Evolutionary conservation across 2,113 vertebrate genomes (phyloP).

Genomic region (Sceloporus tristichus): DNA sequence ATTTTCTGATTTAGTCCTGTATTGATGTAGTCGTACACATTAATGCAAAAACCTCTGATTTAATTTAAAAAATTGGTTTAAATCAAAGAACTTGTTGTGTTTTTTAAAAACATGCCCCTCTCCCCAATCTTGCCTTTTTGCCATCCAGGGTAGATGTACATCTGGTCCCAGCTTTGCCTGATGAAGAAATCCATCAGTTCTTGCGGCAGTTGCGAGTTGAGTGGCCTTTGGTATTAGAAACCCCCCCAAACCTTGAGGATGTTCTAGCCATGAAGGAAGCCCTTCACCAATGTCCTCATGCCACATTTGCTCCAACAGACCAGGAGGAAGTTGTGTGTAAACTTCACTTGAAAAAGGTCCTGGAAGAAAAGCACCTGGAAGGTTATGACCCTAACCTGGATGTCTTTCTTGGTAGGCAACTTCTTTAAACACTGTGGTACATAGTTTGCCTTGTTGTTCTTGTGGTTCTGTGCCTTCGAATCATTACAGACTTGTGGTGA

Average conservation of each 20-base stretch:
- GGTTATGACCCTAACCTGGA: slow-evolving; percentile 90
- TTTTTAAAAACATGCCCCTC: no score
- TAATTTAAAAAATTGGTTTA: neutral
- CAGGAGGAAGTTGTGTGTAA: neutral
- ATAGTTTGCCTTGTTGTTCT: slow-evolving; percentile 59
- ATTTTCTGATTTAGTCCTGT: no score
- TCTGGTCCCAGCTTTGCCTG: slow-evolving; percentile 79
- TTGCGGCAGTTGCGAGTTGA: slow-evolving; percentile 82
- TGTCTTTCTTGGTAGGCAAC: slow-evolving; percentile 71
- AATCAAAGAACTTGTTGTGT: neutral
- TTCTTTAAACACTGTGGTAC: fast-evolving
- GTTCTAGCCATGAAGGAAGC: slow-evolving; percentile 75
- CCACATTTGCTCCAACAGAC: slow-evolving; percentile 5
- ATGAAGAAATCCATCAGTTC: slow-evolving; percentile 74
- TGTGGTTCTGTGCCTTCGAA: neutral
- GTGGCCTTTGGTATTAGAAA: slow-evolving; percentile 77
- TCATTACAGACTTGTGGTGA: neutral
- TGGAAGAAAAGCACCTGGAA: slow-evolving; percentile 77
- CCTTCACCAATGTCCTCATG: slow-evolving; percentile 71
- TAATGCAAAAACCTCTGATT: neutral
- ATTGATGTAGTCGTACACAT: no score
- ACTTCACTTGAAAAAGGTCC: slow-evolving; percentile 81
- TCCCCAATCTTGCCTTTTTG: neutral
- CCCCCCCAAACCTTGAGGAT: slow-evolving; percentile 56
- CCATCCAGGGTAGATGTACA: slow-evolving; percentile 76